Base-by-base conservation (phyloP, 1,140 invertebrate species). In the Drosophila repleta region DNA sequence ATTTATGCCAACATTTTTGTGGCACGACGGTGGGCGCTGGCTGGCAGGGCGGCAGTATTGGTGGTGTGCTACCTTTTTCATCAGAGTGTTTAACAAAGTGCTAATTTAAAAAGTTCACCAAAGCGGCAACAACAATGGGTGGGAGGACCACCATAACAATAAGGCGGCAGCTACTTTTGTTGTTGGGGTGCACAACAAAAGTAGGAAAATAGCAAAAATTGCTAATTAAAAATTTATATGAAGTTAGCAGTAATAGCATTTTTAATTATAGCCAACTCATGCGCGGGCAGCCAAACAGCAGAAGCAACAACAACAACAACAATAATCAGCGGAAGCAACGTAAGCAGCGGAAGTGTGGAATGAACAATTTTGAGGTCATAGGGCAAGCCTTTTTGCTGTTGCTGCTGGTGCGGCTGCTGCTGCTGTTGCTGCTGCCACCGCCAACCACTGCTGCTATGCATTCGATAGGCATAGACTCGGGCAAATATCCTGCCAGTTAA, bases 221-320 rank as follows among this genome's bases (percentile, higher is more conserved):
- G 76, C 87, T 90, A 90, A 90, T 90, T 90, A 90, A 90, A 90
- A 90, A 90, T 90, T 83, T 90, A 90, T 90, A 90, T 87, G 83
- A 87, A 88, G 83, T 87, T 87, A 83, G 79, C 83, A 83, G 83
- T 87, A 87, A 87, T 87, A 87, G 87, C 82, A 90, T 90, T 90
- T 90, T 90, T 90, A 90, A 90, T 90, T 90, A 90, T 90, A 77
- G 85, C 79, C 83, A 88, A 83, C 83, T 88, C 83, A 88, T 83
- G 83, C 83, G 82, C 73, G 76, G 64, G 77, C 77, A 70, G 77
- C 63, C 78, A 79, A 78, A 62, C 56, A 74, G 45, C 67, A 61
- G 53, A 65, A 53, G 43, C 63, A 69, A 29, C 52, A 76, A 41
- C 49, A 77, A 15, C 76, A 70, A 53, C 57, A 79, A 48, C 58